phyloP scores from a whole-genome alignment of 2,888 invertebrate genomes.

The Nomada hirtipes region DNA sequence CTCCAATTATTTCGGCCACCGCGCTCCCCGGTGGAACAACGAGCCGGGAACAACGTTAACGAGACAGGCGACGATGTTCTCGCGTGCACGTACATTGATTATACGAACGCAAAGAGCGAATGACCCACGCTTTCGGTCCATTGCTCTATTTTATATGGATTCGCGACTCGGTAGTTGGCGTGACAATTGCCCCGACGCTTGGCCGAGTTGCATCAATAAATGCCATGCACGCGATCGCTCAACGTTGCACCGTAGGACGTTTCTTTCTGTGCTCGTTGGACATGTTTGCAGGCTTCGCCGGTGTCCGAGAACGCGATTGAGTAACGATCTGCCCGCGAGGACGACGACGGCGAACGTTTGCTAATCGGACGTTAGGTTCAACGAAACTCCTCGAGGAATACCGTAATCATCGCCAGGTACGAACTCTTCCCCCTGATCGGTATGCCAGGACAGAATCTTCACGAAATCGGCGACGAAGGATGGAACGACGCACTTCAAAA shows the following conservation, averaged over 20 bases:
- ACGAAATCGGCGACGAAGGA: slow-evolving; percentile 97
- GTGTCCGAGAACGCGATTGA: not conserved
- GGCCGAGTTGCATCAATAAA: slow-evolving; percentile 22
- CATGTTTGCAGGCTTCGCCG: not conserved
- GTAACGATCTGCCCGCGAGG: slow-evolving; percentile 55
- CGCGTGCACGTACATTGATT: slow-evolving; percentile 33
- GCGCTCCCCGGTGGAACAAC: slow-evolving; percentile 49
- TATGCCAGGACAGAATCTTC: slow-evolving; percentile 94
- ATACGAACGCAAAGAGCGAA: slow-evolving; percentile 43
- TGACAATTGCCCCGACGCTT: slow-evolving; percentile 46
- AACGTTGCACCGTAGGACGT: not conserved
- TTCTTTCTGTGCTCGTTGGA: not conserved
- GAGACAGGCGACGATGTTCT: slow-evolving; percentile 64
- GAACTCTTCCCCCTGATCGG: slow-evolving; percentile 91
- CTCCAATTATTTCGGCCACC: slow-evolving; percentile 69
- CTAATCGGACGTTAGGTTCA: not conserved
- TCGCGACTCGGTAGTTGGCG: slow-evolving; percentile 46
- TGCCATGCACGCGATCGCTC: slow-evolving; percentile 22
- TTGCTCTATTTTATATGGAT: slow-evolving; percentile 47
- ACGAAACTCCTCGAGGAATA: slow-evolving; percentile 76
- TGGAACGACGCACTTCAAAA: slow-evolving; percentile 95
- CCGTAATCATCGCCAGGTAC: slow-evolving; percentile 88
- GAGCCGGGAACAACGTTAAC: slow-evolving; percentile 74
- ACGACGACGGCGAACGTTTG: slow-evolving; percentile 6
- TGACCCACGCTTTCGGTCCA: slow-evolving; percentile 52